Evolutionary conservation across 1,140 invertebrate species (phyloP), one percentile per base, ranked within the genome.

Genomic region (Globodera ellingtonae): DNA sequence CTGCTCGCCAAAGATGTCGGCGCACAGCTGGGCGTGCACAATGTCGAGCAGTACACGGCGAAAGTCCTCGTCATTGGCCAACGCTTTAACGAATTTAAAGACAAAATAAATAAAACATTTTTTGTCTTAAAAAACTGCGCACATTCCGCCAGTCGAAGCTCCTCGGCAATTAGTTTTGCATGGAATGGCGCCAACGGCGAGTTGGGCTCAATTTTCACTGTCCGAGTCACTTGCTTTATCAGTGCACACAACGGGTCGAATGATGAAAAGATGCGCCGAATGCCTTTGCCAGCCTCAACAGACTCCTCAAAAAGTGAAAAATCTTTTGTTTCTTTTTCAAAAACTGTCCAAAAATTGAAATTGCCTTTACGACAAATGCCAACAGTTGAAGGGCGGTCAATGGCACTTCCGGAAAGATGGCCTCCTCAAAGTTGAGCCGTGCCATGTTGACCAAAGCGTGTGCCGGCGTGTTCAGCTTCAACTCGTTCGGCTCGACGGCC

Each of bases 111-210:
- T 6, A 3, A 35, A 35, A n/a, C n/a, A n/a, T n/a, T n/a, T n/a
- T n/a, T n/a, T n/a, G n/a, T n/a, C n/a, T n/a, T n/a, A 13, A 52
- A 10, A 52, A 7, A 70, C 4, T 13, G 71, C 82, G 24, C 18
- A 83, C 82, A 71, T 78, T 84, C 84, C 56, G 83, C 84, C 18
- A 84, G 62, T 8, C 83, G 35, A n/a, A 84, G 74, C 3, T 72
- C 81, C n/a, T 84, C 85, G 2, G 84, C 73, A 56, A 84, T 76
- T 66, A 75, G 81, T 62, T 56, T 72, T 56, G 83, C 85, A n/a
- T 85, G 83, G 59, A 78, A 83, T 46, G 62, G 24, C 15, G 82
- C 84, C 15, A 72, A 24, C 15, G 75, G 79, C 3, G 80, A 79
- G 35, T 71, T 81, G 6, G 83, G 62, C 66, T 86, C 18, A 35